phyloP scores from a whole-genome alignment of 1,140 invertebrate genomes.

The Apis laboriosa region DNA sequence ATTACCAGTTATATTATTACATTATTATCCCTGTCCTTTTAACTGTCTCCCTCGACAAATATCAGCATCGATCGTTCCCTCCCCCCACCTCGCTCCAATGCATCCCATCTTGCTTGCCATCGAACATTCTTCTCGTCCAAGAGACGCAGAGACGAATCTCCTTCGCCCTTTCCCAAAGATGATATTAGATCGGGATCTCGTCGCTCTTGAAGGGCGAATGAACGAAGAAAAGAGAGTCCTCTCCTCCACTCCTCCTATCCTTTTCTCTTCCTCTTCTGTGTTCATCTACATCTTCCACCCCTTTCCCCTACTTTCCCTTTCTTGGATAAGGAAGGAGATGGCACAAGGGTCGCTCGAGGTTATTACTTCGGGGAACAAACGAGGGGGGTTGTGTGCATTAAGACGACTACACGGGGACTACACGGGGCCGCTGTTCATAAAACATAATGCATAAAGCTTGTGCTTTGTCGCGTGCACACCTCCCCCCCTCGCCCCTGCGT shows the following conservation, averaged over 20 bases:
- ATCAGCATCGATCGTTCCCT: not conserved
- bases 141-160: constrained; percentile 7
- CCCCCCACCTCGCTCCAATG: too few relatives aligned
- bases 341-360: constrained; percentile 44
- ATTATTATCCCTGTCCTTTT: not conserved
- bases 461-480: constrained; percentile 36
- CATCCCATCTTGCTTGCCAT: not conserved
- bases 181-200: constrained; percentile 31
- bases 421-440: constrained; percentile 63
- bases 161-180: constrained; percentile 40
- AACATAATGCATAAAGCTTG: constrained; percentile 65
- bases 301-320: not conserved
- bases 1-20: not conserved
- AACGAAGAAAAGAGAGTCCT: constrained; percentile 2
- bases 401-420: constrained; percentile 61
- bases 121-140: not conserved
- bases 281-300: not conserved
- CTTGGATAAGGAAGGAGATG: not conserved
- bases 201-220: constrained; percentile 57
- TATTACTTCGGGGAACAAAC: constrained; percentile 72
- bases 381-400: constrained; percentile 70
- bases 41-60: constrained; percentile 3
- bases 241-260: not conserved
- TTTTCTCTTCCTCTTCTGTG: not conserved
- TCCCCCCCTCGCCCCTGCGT: not conserved